Percentiles rank a stretch among this genome's conserved stretches.
These are phyloP conservation scores for Thysanoteuthis rhombus DNA, from an alignment of 2,888 invertebrate species.

Conservation along the genomic window DNA sequence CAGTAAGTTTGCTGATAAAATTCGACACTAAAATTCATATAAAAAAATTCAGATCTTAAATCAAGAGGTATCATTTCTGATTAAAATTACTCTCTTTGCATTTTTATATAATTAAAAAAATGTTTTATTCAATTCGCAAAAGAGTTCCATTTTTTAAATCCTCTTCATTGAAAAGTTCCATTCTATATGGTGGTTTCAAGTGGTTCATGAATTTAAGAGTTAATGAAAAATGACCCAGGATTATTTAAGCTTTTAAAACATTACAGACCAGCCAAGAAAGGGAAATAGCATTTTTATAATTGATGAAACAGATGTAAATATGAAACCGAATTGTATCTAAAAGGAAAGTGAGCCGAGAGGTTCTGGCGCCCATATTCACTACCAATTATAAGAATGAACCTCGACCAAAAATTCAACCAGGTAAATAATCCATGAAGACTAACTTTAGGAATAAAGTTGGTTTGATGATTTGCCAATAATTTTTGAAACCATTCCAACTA, in stretches of 20 bases:
- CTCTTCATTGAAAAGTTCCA: too few relatives aligned
- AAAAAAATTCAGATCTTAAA: too few relatives aligned
- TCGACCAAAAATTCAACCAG: not conserved
- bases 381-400: conserved; percentile 12
- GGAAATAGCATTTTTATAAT: not conserved
- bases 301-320: not conserved
- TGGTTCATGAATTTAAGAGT: too few relatives aligned
- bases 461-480: conserved; percentile 12
- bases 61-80: too few relatives aligned
- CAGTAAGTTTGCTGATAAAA: not conserved
- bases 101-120: too few relatives aligned
- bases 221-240: not conserved
- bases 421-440: conserved; percentile 12
- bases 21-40: too few relatives aligned
- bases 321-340: not conserved
- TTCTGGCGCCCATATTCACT: not conserved
- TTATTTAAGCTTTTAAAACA: not conserved
- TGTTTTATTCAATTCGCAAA: too few relatives aligned
- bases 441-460: conserved; percentile 12
- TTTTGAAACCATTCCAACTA: conserved; percentile 12
- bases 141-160: too few relatives aligned
- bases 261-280: not conserved
- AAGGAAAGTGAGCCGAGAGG: not conserved
- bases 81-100: too few relatives aligned
- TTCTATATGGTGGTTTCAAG: too few relatives aligned